Evolutionary conservation across 1,140 invertebrate genomes (phyloP).

Genomic region (Bombus superbus): DNA sequence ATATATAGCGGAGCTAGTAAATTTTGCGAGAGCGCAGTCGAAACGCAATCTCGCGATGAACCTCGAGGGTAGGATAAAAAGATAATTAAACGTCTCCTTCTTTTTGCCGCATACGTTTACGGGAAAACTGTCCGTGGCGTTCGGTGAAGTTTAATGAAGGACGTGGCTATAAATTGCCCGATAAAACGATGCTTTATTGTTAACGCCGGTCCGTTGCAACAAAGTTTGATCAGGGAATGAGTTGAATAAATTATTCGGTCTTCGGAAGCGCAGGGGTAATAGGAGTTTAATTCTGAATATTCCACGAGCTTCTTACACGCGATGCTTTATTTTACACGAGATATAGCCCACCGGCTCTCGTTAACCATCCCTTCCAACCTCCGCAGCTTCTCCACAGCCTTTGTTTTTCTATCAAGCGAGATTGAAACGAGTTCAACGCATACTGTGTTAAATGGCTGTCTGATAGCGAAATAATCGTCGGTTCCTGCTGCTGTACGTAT

Average conservation of each 20-base stretch:
- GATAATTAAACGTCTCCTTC: slow-evolving; percentile 31
- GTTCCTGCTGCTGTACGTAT: too few species aligned
- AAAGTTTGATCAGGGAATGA: slow-evolving; percentile 18
- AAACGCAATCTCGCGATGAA: slow-evolving; percentile 4
- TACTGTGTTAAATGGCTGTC: too few species aligned
- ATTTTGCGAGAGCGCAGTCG: not conserved
- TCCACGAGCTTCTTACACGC: slow-evolving; percentile 1
- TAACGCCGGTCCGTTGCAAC: not conserved
- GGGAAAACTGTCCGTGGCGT: not conserved
- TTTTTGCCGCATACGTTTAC: not conserved
- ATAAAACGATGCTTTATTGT: slow-evolving; percentile 18
- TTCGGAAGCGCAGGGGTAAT: not conserved
- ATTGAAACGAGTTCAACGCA: too few species aligned
- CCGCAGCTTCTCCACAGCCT: not conserved
- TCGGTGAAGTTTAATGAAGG: slow-evolving; percentile 17
- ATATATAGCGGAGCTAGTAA: not conserved
- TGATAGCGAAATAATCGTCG: too few species aligned
- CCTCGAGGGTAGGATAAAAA: slow-evolving; percentile 31
- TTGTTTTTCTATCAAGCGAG: not conserved
- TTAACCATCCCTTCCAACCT: not conserved
- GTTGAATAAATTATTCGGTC: slow-evolving; percentile 29
- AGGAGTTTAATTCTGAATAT: slow-evolving; percentile 33
- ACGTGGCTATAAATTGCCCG: not conserved
- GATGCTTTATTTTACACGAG: not conserved
- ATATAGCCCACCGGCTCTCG: not conserved